Base-by-base conservation (phyloP, 2,797 vertebrate genomes). In the Argyrosomus regius region DNA sequence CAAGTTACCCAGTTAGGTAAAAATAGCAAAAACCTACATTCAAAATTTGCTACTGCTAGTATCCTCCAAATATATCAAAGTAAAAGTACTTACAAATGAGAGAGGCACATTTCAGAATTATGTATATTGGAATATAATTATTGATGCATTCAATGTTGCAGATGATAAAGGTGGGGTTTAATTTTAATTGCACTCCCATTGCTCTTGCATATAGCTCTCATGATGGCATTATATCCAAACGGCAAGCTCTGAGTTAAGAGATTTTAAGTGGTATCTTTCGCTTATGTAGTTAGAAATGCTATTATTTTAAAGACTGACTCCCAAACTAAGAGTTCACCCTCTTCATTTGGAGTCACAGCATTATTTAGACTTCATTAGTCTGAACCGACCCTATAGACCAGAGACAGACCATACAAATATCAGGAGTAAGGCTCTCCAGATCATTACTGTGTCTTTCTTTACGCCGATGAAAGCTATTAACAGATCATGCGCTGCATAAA, bases 381-480 rank as follows among this genome's bases (percentile, higher is more conserved):
- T 57, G 41, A 45, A 10, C 24, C 5, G 50, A 6, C 22, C n/a
- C 3, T 45, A 28, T 3, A 18, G 24, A 54, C 13, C 24, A 50
- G 14, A 28, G 46, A 48, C 48, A 13, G 28, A 52, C 2, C 24
- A 14, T 39, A 18, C 1, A 46, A 48, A 54, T 24, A 13, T 20
- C 12, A 17, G 31, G n/a, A 54, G 5, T 14, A 45, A 39, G 31
- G 1, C 35, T 65, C 56, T 56, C 6, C 8, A 31, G 24, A 46
- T 28, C 5, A 22, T 16, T 49, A 16, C 20, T 57, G 20, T 52
- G 13, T 43, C 7, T 28, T 71, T 43, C 22, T 11, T 50, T 43
- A 24, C 16, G 41, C 6, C 12, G 18, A 56, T 46, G 8, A 35
- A 69, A 49, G 22, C 18, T 49, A 14, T 59, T 82, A 26, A 77